A percentile compares a stretch with the other conserved stretches of the same genome.
Conservation (phyloP, 2,113 vertebrate species). For the Saguinus midas region DNA sequence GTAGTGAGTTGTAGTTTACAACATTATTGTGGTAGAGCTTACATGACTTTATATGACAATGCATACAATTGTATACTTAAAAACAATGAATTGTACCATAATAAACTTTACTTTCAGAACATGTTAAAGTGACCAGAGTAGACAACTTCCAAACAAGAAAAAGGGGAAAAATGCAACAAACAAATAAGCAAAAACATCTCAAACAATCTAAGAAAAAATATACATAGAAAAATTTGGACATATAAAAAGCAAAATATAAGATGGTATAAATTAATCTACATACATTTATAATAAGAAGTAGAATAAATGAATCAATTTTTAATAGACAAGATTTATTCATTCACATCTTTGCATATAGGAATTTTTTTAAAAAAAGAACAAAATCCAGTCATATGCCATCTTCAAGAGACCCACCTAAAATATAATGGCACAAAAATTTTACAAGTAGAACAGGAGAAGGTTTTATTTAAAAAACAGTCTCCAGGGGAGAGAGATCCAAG, state of each 20-base stretch:
- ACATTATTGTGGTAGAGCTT: not conserved
- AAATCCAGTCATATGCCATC: not conserved
- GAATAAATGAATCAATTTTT: not conserved
- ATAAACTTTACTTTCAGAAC: not conserved
- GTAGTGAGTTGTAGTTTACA: not conserved
- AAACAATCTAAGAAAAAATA: not conserved
- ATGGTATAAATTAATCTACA: not conserved
- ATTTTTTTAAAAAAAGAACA: not conserved
- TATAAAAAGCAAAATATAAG: not conserved
- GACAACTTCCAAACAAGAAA: not conserved
- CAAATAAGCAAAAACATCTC: not conserved
- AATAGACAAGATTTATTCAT: not conserved
- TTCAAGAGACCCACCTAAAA: not conserved
- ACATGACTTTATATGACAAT: not conserved
- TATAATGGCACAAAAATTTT: not conserved
- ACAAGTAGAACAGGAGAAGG: not conserved
- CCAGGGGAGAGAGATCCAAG: too few species aligned
- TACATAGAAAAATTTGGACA: not conserved
- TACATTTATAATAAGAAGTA: not conserved
- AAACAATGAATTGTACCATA: not conserved
- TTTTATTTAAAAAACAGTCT: not conserved
- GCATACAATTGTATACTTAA: not conserved
- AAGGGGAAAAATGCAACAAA: not conserved
- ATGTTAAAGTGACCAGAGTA: not conserved
- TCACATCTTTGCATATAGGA: not conserved